phyloP scores from a whole-genome alignment of 2,797 vertebrate genomes.

The Bryconaethiops microstoma region DNA sequence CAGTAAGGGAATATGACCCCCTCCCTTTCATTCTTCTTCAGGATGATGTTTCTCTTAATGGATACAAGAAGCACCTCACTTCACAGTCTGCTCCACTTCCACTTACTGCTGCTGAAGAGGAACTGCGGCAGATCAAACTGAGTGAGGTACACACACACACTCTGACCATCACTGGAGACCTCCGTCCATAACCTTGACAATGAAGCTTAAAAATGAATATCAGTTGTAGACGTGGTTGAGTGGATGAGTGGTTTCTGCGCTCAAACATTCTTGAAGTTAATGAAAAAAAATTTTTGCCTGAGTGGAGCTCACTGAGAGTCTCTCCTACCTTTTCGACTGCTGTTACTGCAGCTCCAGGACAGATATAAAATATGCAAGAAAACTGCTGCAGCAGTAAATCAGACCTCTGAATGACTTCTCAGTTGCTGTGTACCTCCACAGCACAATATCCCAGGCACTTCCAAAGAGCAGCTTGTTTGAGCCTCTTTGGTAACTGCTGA shows the following conservation, averaged over 20 bases:
- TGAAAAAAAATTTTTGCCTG: background rate
- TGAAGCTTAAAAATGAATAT: background rate
- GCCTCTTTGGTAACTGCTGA: constrained; percentile 39
- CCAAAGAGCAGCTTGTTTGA: constrained; percentile 13
- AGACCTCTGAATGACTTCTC: background rate
- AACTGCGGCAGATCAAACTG: constrained; percentile 88
- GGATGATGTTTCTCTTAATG: constrained; percentile 91
- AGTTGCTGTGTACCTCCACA: background rate
- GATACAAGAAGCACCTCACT: constrained; percentile 89
- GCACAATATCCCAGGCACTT: background rate
- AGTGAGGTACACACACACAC: constrained; percentile 4
- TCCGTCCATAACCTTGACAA: background rate
- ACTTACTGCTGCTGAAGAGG: constrained; percentile 93
- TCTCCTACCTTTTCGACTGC: no score
- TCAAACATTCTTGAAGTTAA: background rate
- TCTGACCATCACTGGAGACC: background rate
- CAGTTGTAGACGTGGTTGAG: background rate
- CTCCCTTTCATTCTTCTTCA: constrained; percentile 59
- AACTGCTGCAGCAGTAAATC: no score
- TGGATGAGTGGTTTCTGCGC: no score
- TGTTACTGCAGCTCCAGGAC: no score
- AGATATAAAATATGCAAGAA: no score
- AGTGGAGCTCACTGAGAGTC: no score
- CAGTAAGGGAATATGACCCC: no score
- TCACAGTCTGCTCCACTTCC: constrained; percentile 89